A percentile compares a stretch with the other conserved stretches of the same genome.
Conservation (phyloP, 2,888 invertebrate genomes). For the Ormyrus labotus region DNA sequence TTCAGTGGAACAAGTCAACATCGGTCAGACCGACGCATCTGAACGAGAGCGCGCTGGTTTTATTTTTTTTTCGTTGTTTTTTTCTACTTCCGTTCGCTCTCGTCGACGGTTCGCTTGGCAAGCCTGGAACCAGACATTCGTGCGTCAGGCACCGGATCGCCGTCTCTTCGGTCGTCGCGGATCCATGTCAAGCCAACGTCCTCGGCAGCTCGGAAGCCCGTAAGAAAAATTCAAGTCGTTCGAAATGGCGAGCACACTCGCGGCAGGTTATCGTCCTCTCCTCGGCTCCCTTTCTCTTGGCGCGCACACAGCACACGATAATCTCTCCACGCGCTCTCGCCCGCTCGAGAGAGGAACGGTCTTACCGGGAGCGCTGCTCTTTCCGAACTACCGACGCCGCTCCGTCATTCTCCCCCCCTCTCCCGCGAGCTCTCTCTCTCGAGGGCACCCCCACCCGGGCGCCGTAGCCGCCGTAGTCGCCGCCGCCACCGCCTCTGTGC, state of each 20-base stretch:
- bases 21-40: conserved; percentile 18
- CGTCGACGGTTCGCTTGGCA: no score
- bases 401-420: conserved; percentile 59
- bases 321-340: conserved; percentile 12
- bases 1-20: conserved; percentile 39
- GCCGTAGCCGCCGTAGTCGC: conserved; percentile 43
- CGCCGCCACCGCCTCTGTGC: conserved; percentile 35
- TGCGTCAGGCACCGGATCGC: no score
- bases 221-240: no score
- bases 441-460: conserved; percentile 59
- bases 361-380: conserved; percentile 69
- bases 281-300: neutral
- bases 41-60: no score
- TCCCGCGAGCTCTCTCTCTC: conserved; percentile 66
- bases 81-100: no score
- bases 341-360: conserved; percentile 49
- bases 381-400: conserved; percentile 70
- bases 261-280: no score
- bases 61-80: no score
- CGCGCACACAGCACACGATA: neutral
- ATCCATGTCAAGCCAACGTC: no score
- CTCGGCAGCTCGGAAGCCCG: no score
- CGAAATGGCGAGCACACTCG: no score
- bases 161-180: no score
- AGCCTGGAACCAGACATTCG: no score